Percentiles rank a stretch among this genome's conserved stretches.
Evolutionary conservation across 2,888 invertebrate genomes (phyloP).

Genomic region (Drosophila birchii): DNA sequence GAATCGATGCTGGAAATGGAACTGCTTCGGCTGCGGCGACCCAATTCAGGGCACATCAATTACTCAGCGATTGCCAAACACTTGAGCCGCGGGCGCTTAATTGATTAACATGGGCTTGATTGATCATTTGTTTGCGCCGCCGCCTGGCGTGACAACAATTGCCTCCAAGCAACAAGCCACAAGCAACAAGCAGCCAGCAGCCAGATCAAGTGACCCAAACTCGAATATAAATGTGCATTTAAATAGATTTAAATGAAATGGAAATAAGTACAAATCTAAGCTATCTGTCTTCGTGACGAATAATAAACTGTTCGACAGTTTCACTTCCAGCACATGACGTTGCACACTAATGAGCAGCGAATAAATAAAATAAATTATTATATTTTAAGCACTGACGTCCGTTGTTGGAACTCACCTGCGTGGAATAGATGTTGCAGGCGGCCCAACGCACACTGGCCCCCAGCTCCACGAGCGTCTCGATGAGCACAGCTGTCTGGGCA

Average conservation of each 20-base stretch:
- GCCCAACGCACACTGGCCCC: constrained; percentile 98
- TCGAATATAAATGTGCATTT: constrained; percentile 18
- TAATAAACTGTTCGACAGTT: background rate
- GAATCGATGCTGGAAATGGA: constrained; percentile 23
- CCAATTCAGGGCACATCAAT: constrained; percentile 67
- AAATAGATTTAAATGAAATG: constrained; percentile 8
- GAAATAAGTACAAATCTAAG: background rate
- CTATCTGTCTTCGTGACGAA: background rate
- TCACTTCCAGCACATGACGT: background rate
- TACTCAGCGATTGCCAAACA: constrained; percentile 80
- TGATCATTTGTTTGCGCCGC: constrained; percentile 74
- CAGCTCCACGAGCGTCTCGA: constrained; percentile 94
- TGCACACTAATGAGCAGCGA: background rate
- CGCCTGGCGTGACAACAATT: constrained; percentile 70
- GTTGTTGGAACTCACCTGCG: constrained; percentile 87
- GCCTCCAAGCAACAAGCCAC: constrained; percentile 54
- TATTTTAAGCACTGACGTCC: background rate
- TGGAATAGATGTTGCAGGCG: constrained; percentile 99
- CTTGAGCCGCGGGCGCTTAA: constrained; percentile 65
- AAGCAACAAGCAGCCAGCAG: constrained; percentile 19
- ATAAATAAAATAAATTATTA: background rate
- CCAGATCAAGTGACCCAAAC: constrained; percentile 61
- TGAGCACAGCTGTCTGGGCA: constrained; percentile 98
- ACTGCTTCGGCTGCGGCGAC: constrained; percentile 18
- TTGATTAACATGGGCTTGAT: constrained; percentile 70